Evolutionary conservation across 2,888 invertebrate species (phyloP).

Genomic region (Torymus aiolomorphi): DNA sequence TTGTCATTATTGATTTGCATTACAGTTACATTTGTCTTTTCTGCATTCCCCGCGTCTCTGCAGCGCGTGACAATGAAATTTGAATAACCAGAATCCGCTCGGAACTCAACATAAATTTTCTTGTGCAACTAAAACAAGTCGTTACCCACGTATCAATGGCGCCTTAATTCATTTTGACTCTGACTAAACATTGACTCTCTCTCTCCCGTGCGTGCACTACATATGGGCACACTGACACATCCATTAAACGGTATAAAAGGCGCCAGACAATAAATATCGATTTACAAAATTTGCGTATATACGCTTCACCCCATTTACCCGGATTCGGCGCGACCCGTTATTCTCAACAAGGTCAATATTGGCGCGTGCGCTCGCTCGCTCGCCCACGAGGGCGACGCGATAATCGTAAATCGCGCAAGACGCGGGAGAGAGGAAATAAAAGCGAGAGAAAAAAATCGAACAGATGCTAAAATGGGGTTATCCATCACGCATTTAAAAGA

Average conservation of each 20-base stretch:
- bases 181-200: conserved; percentile 27
- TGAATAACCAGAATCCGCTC: conserved; percentile 13
- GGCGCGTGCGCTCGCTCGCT: neutral
- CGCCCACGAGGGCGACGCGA: conserved; percentile 20
- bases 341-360: conserved; percentile 35
- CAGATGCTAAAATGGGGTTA: conserved; percentile 54
- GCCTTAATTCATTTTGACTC: conserved; percentile 22
- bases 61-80: conserved; percentile 17
- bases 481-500: conserved; percentile 38
- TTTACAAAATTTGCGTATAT: conserved; percentile 40
- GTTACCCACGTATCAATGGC: neutral
- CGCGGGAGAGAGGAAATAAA: conserved; percentile 6
- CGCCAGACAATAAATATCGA: conserved; percentile 38
- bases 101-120: conserved; percentile 34
- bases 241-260: conserved; percentile 8
- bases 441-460: conserved; percentile 23
- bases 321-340: conserved; percentile 28
- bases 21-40: neutral
- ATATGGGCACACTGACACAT: neutral
- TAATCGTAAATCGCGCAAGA: conserved; percentile 50
- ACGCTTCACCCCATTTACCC: conserved; percentile 27
- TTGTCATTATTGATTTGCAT: neutral
- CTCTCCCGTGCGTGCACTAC: too few species aligned
- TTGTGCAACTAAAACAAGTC: conserved; percentile 20
- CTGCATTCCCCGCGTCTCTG: neutral